Base-by-base conservation (phyloP, 2,888 invertebrate species). In the Lochmaea crataegi region DNA sequence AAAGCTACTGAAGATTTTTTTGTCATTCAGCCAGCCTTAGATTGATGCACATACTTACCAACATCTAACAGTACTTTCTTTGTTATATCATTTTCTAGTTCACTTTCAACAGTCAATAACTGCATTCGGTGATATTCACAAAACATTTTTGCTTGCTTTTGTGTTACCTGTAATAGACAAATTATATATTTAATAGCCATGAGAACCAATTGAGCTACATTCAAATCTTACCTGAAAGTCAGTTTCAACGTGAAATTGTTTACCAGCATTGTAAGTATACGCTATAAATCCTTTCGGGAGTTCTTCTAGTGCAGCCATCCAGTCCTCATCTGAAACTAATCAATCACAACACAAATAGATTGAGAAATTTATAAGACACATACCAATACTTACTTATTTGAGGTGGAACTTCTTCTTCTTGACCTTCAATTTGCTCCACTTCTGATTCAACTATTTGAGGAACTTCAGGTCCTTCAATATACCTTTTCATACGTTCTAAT, bases 91-190 rank as follows among this genome's bases (percentile, higher is more conserved):
- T 71, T 68, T 12, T 74, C 64, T 18, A 68, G 12, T 41, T 48
- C 41, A 45, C 38, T 48, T 22, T 64, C 48, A 56, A 74, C 65
- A 18, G 65, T 41, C 14, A 74, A n/a, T 2, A 74, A 45, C 18
- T 58, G 67, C 64, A 74, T 58, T 10, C 48, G 10, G 26, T 71
- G 67, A 9, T 64, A 58, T 16, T 68, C 64, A 38, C 74, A 74
- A 18, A 68, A 74, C 12, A 64, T 11, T 14, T 51, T n/a, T n/a
- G 71, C 74, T 41, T 74, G 65, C 9, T 48, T 38, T 38, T 72
- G 65, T 58, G 68, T 57, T 22, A 45, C 72, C 72, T 72, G 12
- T 45, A 48, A 67, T 11, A 6, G 12, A 42, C 7, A 38, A 38
- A 38, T 32, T 5, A 32, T 32, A 32, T 32, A 32, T 32, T 32